phyloP scores from a whole-genome alignment of 2,797 vertebrate species.

The Sebastolobus altivelis region DNA sequence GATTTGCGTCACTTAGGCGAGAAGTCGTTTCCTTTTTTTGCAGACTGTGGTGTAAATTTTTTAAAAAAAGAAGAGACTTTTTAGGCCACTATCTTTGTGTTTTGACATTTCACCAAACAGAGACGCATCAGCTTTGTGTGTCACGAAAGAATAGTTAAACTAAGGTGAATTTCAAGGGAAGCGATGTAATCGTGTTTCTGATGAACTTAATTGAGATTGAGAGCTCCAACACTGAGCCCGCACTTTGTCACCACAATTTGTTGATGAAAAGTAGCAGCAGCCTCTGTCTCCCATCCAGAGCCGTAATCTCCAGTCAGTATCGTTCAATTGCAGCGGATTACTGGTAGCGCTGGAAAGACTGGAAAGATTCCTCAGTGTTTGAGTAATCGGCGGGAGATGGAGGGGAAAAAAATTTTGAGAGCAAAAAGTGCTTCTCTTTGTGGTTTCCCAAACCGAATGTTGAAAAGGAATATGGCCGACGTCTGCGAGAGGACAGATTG shows the following conservation, averaged over 20 bases:
- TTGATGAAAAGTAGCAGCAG: slow-evolving; percentile 52
- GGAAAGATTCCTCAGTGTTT: slow-evolving; percentile 69
- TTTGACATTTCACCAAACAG: slow-evolving; percentile 2
- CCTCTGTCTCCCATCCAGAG: slow-evolving; percentile 46
- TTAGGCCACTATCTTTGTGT: not conserved
- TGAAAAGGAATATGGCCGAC: slow-evolving; percentile 53
- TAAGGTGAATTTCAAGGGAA: slow-evolving; percentile 2
- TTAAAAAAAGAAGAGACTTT: not conserved
- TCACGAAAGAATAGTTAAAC: not conserved
- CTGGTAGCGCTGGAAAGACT: slow-evolving; percentile 54
- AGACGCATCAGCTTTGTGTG: not conserved
- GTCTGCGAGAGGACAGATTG: slow-evolving; percentile 15
- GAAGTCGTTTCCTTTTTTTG: slow-evolving; percentile 34
- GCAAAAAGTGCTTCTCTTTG: slow-evolving; percentile 46
- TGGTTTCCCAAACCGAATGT: slow-evolving; percentile 58
- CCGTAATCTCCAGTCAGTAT: slow-evolving; percentile 53
- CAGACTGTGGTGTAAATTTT: not conserved
- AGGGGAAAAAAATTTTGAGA: slow-evolving; percentile 29
- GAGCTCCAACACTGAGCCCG: slow-evolving; percentile 21
- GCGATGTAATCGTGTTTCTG: not conserved
- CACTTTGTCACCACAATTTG: slow-evolving; percentile 47
- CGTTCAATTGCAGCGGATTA: slow-evolving; percentile 68
- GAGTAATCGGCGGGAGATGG: slow-evolving; percentile 59
- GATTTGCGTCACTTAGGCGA: slow-evolving; percentile 46
- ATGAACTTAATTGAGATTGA: slow-evolving; percentile 28